Conservation (phyloP, 2,113 vertebrate genomes). For the Cyanistes caeruleus region DNA sequence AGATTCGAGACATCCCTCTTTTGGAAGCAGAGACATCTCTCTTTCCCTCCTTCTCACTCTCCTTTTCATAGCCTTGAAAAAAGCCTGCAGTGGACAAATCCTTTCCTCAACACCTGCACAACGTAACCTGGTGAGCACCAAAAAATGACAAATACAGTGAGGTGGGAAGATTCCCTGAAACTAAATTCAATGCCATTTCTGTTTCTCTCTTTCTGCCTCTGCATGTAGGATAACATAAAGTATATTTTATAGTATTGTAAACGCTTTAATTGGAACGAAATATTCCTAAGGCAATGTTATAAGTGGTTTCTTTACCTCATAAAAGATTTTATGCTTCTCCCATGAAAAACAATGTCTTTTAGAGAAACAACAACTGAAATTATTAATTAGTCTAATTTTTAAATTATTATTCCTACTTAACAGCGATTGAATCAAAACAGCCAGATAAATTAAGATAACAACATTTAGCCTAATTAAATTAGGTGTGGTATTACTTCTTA, state of each 20-base stretch:
- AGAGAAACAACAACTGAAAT: conserved; percentile 63
- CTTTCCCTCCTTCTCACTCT: no score
- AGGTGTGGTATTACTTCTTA: conserved; percentile 42
- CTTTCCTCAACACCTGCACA: not conserved
- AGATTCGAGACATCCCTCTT: not conserved
- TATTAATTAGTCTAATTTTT: conserved; percentile 68
- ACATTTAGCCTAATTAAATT: conserved; percentile 69
- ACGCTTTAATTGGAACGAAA: not conserved
- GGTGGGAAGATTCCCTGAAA: not conserved
- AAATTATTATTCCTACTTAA: conserved; percentile 56
- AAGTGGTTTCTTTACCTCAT: conserved; percentile 26
- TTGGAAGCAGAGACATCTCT: not conserved
- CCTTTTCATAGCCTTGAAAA: not conserved
- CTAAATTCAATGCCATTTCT: not conserved
- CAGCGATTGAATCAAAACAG: conserved; percentile 63
- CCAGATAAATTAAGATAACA: conserved; percentile 63
- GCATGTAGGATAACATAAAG: not conserved
- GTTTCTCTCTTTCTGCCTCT: not conserved
- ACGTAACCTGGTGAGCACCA: not conserved
- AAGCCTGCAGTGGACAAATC: not conserved
- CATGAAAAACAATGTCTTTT: conserved; percentile 41
- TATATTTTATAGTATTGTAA: not conserved
- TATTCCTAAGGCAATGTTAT: conserved; percentile 18
- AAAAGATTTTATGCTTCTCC: conserved; percentile 24
- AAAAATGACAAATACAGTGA: not conserved